phyloP scores from a whole-genome alignment of 2,888 invertebrate genomes.

The Alloplasta piceator region DNA sequence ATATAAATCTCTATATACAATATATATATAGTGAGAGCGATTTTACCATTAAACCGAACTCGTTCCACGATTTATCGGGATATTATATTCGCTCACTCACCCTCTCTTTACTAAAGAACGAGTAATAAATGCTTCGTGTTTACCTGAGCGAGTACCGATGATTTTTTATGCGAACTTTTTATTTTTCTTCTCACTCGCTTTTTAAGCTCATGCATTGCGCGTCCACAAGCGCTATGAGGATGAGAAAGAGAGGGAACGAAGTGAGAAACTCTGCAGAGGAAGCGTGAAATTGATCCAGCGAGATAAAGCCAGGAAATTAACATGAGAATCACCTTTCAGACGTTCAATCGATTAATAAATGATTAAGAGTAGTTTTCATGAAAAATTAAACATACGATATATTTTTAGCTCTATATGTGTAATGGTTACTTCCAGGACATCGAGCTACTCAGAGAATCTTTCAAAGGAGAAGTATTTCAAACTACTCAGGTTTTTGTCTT shows the following conservation, averaged over 20 bases:
- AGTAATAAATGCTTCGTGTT: constrained; percentile 55
- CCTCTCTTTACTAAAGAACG: neutral
- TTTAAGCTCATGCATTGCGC: neutral
- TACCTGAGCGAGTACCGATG: constrained; percentile 41
- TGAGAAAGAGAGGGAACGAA: constrained; percentile 2
- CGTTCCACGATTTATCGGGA: constrained; percentile 51
- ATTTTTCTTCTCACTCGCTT: constrained; percentile 29
- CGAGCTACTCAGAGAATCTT: too few relatives aligned
- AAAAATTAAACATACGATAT: constrained; percentile 13
- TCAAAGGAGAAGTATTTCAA: too few relatives aligned
- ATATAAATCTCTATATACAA: too few relatives aligned
- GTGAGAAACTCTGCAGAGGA: constrained; percentile 43
- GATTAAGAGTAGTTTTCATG: constrained; percentile 38
- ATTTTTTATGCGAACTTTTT: constrained; percentile 44
- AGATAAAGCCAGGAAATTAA: constrained; percentile 58
- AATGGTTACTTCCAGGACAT: too few relatives aligned
- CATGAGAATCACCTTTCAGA: constrained; percentile 51
- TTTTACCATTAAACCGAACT: constrained; percentile 46
- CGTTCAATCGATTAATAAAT: constrained; percentile 49
- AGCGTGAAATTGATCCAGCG: constrained; percentile 61
- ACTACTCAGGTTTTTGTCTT: too few relatives aligned
- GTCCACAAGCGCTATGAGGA: constrained; percentile 11
- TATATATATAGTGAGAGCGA: neutral
- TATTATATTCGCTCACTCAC: constrained; percentile 43
- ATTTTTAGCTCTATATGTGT: too few relatives aligned